Conservation (phyloP, 53 echinoderm and acorn worm species). For the Stichopus horrens region DNA sequence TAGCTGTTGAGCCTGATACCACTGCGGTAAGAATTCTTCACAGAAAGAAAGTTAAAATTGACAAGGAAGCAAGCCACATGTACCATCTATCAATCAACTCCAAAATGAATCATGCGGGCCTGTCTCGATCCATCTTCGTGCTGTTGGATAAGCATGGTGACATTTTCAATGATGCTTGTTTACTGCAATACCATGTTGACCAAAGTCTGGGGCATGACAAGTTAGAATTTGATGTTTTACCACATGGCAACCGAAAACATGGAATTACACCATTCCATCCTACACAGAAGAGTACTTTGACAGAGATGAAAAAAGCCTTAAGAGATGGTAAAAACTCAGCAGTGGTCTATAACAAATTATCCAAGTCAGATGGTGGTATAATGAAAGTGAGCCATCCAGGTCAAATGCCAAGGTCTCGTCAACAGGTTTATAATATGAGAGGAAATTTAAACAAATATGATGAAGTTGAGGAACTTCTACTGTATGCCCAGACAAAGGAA, state of each 20-base stretch:
- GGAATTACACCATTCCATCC: not conserved
- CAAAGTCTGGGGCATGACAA: not conserved
- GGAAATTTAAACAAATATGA: not conserved
- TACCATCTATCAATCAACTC: not conserved
- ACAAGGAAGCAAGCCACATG: no score
- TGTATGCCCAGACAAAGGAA: not conserved
- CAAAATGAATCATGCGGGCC: not conserved
- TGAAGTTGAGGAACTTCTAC: not conserved
- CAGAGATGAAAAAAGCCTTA: not conserved
- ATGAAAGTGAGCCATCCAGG: not conserved
- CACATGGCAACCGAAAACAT: not conserved
- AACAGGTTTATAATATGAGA: not conserved
- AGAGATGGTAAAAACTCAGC: not conserved
- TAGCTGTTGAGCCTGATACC: not conserved
- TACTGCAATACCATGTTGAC: not conserved
- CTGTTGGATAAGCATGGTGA: not conserved
- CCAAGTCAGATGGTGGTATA: not conserved
- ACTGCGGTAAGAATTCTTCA: not conserved
- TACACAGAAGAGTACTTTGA: not conserved
- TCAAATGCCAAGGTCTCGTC: not conserved
- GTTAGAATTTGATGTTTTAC: not conserved
- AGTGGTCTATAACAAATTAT: not conserved
- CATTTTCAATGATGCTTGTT: not conserved
- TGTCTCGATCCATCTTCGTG: not conserved
- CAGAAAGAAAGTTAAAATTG: not conserved